A percentile compares a stretch with the other conserved stretches of the same genome.
These are phyloP conservation scores for Lycophotia porphyrea DNA, from an alignment of 2,888 invertebrate genomes.

Conservation along the genomic window DNA sequence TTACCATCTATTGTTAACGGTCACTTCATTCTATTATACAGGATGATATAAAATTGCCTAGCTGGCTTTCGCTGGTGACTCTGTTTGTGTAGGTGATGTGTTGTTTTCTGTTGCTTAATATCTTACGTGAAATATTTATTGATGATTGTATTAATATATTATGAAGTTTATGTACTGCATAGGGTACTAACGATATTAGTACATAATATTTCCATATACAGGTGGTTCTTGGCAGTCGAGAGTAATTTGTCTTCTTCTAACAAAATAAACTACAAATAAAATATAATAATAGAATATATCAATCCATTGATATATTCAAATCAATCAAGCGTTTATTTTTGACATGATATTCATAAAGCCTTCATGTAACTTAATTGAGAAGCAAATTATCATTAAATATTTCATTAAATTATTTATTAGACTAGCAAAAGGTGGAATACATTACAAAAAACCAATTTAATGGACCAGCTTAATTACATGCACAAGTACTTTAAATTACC, in stretches of 20 bases:
- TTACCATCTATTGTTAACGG: constrained; percentile 42
- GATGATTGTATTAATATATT: neutral
- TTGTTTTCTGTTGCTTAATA: constrained; percentile 38
- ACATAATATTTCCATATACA: neutral
- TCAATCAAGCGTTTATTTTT: neutral
- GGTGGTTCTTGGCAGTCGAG: too few species aligned
- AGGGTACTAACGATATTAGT: neutral
- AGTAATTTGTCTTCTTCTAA: neutral
- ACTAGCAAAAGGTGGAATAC: neutral
- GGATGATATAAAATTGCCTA: constrained; percentile 30
- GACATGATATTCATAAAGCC: neutral
- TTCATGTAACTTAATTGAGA: neutral
- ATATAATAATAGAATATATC: too few species aligned
- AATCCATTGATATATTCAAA: neutral
- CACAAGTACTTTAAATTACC: constrained; percentile 13
- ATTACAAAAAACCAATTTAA: constrained; percentile 14
- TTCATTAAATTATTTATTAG: too few species aligned
- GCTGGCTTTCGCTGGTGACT: constrained; percentile 39
- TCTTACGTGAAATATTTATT: neutral
- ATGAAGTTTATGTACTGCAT: neutral
- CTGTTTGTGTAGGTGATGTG: constrained; percentile 17
- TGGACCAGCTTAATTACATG: neutral
- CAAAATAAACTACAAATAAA: neutral
- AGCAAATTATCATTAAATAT: neutral
- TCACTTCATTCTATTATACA: constrained; percentile 29